Evolutionary conservation across 2,888 invertebrate species (phyloP).

Genomic region (Parapristionchus giblindavisi): DNA sequence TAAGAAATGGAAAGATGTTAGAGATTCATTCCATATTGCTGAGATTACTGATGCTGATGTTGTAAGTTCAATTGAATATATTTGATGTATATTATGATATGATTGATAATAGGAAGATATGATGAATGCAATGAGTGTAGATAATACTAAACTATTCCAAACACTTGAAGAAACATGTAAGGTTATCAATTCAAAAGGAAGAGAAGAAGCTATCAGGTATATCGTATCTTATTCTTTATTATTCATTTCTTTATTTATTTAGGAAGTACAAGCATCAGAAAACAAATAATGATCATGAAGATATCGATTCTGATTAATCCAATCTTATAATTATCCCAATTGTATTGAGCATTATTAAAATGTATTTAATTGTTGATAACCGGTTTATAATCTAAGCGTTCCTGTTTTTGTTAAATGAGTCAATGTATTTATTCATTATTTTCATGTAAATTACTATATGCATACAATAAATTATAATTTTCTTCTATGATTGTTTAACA

Average conservation of each 20-base stretch:
- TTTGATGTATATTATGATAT: neutral
- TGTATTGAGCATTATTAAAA: no score
- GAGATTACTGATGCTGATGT: neutral
- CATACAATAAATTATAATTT: no score
- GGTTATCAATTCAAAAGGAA: neutral
- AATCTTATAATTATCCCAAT: no score
- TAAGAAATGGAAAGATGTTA: neutral
- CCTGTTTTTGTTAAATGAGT: no score
- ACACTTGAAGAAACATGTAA: neutral
- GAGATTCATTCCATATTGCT: conserved; percentile 10
- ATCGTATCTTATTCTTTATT: no score
- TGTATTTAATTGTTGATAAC: no score
- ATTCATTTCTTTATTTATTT: neutral
- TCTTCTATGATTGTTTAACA: no score
- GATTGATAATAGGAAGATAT: neutral
- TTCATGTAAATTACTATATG: no score
- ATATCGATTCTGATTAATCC: neutral
- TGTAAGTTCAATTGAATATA: neutral
- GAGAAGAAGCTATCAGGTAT: conserved; percentile 7
- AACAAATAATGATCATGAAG: neutral
- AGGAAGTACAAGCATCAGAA: neutral
- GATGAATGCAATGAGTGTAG: neutral
- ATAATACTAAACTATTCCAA: neutral
- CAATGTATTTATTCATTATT: no score
- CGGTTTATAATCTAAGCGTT: no score